Percentiles rank a stretch among this genome's conserved stretches.
phyloP scores from a whole-genome alignment of 2,113 vertebrate genomes.

The Crotalus horridus region DNA sequence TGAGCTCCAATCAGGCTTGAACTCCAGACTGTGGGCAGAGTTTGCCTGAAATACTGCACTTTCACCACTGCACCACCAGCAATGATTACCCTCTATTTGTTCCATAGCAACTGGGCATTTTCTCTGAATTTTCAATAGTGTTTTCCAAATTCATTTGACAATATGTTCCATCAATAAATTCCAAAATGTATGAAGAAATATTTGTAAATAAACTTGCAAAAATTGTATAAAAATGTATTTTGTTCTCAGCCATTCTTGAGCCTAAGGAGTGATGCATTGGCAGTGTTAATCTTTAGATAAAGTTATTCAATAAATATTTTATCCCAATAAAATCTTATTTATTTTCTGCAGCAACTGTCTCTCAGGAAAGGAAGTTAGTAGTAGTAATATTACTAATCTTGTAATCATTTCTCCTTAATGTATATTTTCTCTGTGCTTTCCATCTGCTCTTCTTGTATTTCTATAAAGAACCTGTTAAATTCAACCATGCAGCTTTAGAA shows the following conservation, averaged over 20 bases:
- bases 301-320: background rate
- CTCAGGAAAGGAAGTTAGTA: background rate
- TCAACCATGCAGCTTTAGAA: background rate
- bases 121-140: background rate
- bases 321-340: background rate
- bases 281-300: background rate
- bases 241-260: background rate
- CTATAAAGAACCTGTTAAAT: background rate
- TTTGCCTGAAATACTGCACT: background rate
- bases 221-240: background rate
- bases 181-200: background rate
- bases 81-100: background rate
- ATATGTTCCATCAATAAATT: background rate
- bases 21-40: background rate
- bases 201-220: background rate
- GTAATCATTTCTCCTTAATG: background rate
- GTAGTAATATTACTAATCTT: background rate
- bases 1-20: background rate
- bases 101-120: background rate
- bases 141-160: background rate
- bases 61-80: background rate
- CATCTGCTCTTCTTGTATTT: background rate
- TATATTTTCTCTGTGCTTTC: background rate
- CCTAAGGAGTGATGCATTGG: background rate
- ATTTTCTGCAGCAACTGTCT: background rate